Percentiles rank a stretch among this genome's conserved stretches.
These are phyloP conservation scores for Gnathonemus longibarbis DNA, from an alignment of 2,113 vertebrate genomes.

Conservation along the genomic window DNA sequence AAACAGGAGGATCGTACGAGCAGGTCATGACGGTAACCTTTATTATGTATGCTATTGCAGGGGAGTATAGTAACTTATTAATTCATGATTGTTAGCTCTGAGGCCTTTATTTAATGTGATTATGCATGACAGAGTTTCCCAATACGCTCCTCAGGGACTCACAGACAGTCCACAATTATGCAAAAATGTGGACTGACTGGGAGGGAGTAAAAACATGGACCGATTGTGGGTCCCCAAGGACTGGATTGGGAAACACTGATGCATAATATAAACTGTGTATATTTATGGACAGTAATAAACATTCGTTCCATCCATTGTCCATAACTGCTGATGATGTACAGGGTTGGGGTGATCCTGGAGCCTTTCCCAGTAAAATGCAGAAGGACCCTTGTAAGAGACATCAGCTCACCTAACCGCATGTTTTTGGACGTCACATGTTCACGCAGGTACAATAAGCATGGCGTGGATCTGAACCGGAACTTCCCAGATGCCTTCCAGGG, in stretches of 20 bases:
- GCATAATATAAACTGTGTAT: not conserved
- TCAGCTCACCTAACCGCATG: not conserved
- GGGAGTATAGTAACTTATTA: not conserved
- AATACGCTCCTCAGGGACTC: no score
- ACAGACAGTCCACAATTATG: no score
- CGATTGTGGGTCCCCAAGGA: no score
- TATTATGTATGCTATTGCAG: not conserved
- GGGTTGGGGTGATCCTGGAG: not conserved
- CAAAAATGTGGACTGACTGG: no score
- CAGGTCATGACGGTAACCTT: not conserved
- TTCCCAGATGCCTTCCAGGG: slow-evolving; percentile 76
- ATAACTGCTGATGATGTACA: not conserved
- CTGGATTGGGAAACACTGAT: no score
- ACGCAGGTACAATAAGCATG: slow-evolving; percentile 72
- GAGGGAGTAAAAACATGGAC: no score
- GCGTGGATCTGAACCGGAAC: slow-evolving; percentile 83
- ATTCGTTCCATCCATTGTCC: not conserved
- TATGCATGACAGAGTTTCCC: not conserved
- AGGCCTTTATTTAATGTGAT: not conserved
- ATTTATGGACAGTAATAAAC: not conserved
- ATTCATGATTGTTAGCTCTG: not conserved
- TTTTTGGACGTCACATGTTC: not conserved
- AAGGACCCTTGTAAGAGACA: not conserved
- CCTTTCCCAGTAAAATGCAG: not conserved
- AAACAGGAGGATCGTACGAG: no score